These are phyloP conservation scores for Microcebus murinus DNA, from an alignment of 2,113 vertebrate genomes.

Conservation along the genomic window DNA sequence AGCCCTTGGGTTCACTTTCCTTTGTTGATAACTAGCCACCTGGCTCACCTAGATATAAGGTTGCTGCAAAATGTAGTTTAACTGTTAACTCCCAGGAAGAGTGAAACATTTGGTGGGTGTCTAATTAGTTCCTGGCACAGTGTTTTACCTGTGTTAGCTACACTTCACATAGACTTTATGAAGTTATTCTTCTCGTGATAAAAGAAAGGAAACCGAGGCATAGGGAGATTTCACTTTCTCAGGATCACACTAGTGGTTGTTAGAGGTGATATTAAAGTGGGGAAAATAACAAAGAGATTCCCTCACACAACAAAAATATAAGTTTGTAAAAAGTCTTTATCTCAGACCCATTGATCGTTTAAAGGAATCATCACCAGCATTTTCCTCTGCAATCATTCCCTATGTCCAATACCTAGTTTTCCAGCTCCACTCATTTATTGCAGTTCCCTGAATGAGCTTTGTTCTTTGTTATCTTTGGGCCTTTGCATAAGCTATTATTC, in stretches of 20 bases:
- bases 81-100: background rate
- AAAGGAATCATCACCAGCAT: background rate
- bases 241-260: background rate
- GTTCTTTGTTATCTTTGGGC: background rate
- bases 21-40: background rate
- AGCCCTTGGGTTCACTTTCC: background rate
- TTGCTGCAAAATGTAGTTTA: background rate
- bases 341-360: background rate
- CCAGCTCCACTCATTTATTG: no score
- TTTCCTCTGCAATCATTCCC: background rate
- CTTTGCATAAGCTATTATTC: background rate
- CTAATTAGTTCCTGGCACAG: background rate
- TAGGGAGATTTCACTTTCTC: background rate
- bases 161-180: background rate
- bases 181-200: background rate
- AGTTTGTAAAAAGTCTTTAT: background rate
- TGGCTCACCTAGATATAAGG: background rate
- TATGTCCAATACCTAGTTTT: background rate
- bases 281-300: background rate
- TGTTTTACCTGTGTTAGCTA: background rate
- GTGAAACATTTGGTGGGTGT: background rate
- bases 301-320: background rate
- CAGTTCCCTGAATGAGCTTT: background rate
- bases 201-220: background rate
- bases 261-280: background rate